Evolutionary conservation across 2,797 vertebrate genomes (phyloP), one percentile per base, ranked within the genome.

Genomic region (Nyctibius grandis): DNA sequence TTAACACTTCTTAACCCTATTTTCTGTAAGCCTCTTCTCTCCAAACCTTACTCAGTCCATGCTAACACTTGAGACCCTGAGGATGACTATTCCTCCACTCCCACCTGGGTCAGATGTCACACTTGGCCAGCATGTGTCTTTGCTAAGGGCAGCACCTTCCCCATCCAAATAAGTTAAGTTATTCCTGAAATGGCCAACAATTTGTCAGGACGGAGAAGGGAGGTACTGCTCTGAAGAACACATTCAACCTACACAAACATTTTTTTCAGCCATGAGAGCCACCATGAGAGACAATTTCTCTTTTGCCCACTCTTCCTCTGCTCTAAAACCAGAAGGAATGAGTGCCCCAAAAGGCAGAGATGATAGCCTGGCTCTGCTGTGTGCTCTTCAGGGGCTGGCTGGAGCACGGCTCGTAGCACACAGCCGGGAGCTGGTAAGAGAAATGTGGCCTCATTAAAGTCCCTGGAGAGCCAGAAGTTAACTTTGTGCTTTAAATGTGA

Each of bases 121-220:
- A 29, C 1, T 0, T 61, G 53, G 33, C 38, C 54, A 76, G 33
- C 1, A 0, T 0, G 0, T 26, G n/a, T 38, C 45, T 85, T 85
- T 85, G 59, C 33, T 88, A 63, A 93, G 15, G 50, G 38, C 69
- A 70, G 11, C 21, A 38, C 40, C 23, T 13, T 61, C 42, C 17
- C 38, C 38, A 45, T 47, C 51, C 51, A 33, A 34, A 65, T 12
- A 51, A 67, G 22, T 15, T n/a, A 48, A 38, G 8, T 69, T 77
- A 63, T 38, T 56, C 53, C 70, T 75, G 70, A 84, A 70, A 68
- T 19, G 40, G 57, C 40, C 45, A 68, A 47, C 23, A 85, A 11
- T 36, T 63, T 45, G 31, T 51, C 25, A 48, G 57, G 50, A 57
- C 19, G 67, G 64, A 80, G 65, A 25, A 19, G 6, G 15, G 23